Base-by-base conservation (phyloP, 1,140 invertebrate species). In the Aphidius gifuensis region DNA sequence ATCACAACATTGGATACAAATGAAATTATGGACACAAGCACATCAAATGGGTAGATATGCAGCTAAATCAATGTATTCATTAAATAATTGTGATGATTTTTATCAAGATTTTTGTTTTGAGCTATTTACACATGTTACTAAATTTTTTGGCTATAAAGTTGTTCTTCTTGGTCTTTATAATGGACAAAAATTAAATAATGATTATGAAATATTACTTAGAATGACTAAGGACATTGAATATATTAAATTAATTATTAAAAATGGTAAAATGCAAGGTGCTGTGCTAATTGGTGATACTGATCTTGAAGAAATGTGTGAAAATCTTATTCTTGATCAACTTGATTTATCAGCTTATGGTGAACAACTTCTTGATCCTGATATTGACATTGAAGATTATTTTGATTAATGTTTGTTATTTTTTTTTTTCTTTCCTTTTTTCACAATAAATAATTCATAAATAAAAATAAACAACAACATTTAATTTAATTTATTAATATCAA, bases 311-410 rank as follows among this genome's bases (percentile, higher is more conserved):
- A 98, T 94, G 71, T 96, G 96, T 83, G 97, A 99, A 83, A 99
- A 99, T 83, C 83, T 99, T 49, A 99, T 99, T 73, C 82, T 98
- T 11, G 96, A 98, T 84, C 90, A 96, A 75, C 84, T 97, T 58
- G 95, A 99, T 83, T 80, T 99, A 45, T 90, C 88, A 66, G 82
- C 85, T 23, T 93, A 91, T 83, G 94, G 93, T 51, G 93, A 98
- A 78, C 89, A 98, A 79, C 87, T 99, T 64, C 83, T 99, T 5
- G 91, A 99, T 84, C 95, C 96, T 21, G 85, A 93, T 80, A 91
- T 99, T 74, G 96, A 99, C 80, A 95, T 99, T 74, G 96, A 98
- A 79, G 97, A 99, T 85, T 99, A 97, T 82, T 99, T 99, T 88
- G 97, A 99, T 87, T 99, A 81, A 40, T 51, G 6, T 32, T 42